phyloP scores from a whole-genome alignment of 2,797 vertebrate genomes.

The Acanthiza pusilla region DNA sequence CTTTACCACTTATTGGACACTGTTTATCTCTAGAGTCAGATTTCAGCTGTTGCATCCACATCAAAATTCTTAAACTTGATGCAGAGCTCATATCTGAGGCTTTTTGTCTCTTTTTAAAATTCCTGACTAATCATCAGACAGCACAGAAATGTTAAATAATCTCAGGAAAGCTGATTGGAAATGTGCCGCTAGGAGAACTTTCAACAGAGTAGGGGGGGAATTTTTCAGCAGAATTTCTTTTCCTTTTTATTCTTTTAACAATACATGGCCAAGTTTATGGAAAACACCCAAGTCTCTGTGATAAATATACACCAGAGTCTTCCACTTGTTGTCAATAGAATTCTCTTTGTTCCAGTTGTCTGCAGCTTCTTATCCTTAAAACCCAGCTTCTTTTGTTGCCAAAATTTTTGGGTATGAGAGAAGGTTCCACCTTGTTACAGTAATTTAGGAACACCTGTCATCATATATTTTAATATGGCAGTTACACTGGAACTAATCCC shows the following conservation, averaged over 20 bases:
- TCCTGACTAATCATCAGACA: background rate
- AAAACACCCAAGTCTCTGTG: background rate
- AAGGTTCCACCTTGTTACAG: conserved; percentile 48
- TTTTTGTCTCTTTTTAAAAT: background rate
- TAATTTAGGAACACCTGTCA: conserved; percentile 56
- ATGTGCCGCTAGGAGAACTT: background rate
- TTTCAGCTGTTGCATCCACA: background rate
- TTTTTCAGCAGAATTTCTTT: background rate
- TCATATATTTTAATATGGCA: conserved; percentile 52
- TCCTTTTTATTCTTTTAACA: background rate
- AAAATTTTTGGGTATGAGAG: conserved; percentile 16
- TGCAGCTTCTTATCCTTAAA: conserved; percentile 31
- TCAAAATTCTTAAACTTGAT: background rate
- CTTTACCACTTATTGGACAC: background rate
- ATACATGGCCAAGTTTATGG: background rate
- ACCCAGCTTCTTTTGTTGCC: conserved; percentile 4
- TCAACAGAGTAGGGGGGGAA: background rate
- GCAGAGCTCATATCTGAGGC: background rate
- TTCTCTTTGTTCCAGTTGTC: conserved; percentile 45
- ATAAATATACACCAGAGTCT: background rate
- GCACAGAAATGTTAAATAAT: background rate
- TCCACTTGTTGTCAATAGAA: conserved; percentile 17
- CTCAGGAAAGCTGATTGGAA: background rate
- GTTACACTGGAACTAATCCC: conserved; percentile 56
- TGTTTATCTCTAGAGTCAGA: background rate